These are phyloP conservation scores for Boloria euphrosyne DNA, from an alignment of 2,888 invertebrate genomes.

Conservation along the genomic window DNA sequence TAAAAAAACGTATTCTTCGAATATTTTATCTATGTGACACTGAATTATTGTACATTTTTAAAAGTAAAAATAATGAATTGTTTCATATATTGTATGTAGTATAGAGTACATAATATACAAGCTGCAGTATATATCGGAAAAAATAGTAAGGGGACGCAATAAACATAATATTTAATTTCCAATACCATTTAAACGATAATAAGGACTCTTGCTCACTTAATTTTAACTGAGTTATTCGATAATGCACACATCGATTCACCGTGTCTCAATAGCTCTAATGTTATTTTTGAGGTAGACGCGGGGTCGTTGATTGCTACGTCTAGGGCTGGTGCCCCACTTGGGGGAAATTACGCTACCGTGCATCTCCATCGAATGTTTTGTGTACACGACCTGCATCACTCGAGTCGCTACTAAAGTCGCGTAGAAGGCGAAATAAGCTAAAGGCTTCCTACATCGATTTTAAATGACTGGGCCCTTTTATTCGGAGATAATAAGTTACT, in stretches of 20 bases:
- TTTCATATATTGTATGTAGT: no score
- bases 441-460: constrained; percentile 40
- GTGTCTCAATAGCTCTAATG: constrained; percentile 41
- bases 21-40: no score
- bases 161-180: background rate
- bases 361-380: constrained; percentile 48
- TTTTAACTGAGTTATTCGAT: constrained; percentile 18
- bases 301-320: constrained; percentile 45
- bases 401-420: constrained; percentile 37
- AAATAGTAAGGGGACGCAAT: no score
- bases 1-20: no score
- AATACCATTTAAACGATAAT: constrained; percentile 14
- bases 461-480: constrained; percentile 49
- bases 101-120: no score
- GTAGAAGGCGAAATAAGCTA: constrained; percentile 41
- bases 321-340: constrained; percentile 60
- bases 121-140: no score
- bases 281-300: constrained; percentile 45
- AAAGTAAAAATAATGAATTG: no score
- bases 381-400: constrained; percentile 45
- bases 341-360: constrained; percentile 69
- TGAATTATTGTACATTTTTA: no score
- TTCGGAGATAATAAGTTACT: constrained; percentile 33
- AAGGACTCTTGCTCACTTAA: constrained; percentile 17
- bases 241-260: constrained; percentile 16